Conservation (phyloP, 2,888 invertebrate species). For the Tenodera sinensis region DNA sequence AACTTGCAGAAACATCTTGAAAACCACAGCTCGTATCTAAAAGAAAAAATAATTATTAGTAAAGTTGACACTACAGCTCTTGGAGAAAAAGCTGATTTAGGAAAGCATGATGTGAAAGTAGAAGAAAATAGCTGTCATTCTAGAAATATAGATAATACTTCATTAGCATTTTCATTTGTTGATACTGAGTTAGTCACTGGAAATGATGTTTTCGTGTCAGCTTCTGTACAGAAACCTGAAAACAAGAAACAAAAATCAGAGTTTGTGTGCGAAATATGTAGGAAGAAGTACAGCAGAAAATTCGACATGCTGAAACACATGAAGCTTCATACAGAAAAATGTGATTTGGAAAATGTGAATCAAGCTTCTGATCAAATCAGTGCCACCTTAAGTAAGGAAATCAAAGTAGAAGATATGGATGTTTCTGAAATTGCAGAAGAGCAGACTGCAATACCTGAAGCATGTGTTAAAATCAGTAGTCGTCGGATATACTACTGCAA, state of each 20-base stretch:
- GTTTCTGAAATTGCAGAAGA: no score
- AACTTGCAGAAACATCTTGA: neutral
- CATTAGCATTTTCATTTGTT: neutral
- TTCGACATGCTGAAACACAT: slow-evolving; percentile 43
- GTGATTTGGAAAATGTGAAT: neutral
- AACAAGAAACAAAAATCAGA: neutral
- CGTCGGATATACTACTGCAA: neutral
- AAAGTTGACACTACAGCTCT: neutral
- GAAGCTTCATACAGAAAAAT: slow-evolving; percentile 29
- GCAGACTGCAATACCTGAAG: no score
- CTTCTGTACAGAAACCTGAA: neutral
- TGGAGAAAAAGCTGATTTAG: neutral
- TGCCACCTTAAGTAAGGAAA: no score
- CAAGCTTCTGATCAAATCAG: no score
- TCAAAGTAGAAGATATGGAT: no score
- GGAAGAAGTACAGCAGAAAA: slow-evolving; percentile 42
- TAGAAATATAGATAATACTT: neutral
- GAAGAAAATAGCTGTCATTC: neutral
- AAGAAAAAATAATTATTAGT: neutral
- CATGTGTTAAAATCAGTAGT: neutral
- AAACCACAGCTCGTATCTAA: neutral
- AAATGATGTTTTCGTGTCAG: neutral
- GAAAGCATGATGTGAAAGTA: neutral
- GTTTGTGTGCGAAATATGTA: slow-evolving; percentile 39
- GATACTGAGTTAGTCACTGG: no score